Evolutionary conservation across 2,113 vertebrate genomes (phyloP).

Genomic region (Actinemys pallida): DNA sequence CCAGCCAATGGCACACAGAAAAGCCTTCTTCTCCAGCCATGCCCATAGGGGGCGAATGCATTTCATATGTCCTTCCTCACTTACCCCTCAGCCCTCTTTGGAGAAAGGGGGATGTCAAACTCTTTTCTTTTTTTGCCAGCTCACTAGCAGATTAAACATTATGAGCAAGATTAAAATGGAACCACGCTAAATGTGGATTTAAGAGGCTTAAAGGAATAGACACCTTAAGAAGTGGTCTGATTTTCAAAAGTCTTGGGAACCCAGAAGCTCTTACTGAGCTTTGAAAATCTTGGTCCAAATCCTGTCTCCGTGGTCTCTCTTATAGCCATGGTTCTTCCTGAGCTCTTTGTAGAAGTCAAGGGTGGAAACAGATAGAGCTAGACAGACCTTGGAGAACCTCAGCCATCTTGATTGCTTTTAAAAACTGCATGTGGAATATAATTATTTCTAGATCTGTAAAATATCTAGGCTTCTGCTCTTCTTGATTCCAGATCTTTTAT

Average conservation of each 20-base stretch:
- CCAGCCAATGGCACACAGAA: neutral
- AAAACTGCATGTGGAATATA: neutral
- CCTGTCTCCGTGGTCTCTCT: fast-evolving
- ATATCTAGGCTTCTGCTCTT: neutral
- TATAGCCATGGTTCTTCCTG: neutral
- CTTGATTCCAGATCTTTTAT: neutral
- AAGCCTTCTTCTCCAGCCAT: neutral
- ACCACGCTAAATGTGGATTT: neutral
- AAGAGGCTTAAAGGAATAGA: neutral
- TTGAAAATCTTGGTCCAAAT: neutral
- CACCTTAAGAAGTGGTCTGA: neutral
- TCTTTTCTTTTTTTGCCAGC: neutral
- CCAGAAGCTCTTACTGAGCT: neutral
- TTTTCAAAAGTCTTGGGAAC: neutral
- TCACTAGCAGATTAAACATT: neutral
- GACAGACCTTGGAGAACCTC: neutral
- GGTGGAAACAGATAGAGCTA: neutral
- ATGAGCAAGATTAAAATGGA: neutral
- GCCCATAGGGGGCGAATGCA: neutral
- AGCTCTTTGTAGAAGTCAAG: neutral
- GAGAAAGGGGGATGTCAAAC: neutral
- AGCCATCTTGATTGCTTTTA: neutral
- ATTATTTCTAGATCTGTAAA: neutral
- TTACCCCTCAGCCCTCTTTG: neutral
- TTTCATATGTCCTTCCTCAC: neutral